Evolutionary conservation across 2,113 vertebrate species (phyloP).

Genomic region (Otis tarda): DNA sequence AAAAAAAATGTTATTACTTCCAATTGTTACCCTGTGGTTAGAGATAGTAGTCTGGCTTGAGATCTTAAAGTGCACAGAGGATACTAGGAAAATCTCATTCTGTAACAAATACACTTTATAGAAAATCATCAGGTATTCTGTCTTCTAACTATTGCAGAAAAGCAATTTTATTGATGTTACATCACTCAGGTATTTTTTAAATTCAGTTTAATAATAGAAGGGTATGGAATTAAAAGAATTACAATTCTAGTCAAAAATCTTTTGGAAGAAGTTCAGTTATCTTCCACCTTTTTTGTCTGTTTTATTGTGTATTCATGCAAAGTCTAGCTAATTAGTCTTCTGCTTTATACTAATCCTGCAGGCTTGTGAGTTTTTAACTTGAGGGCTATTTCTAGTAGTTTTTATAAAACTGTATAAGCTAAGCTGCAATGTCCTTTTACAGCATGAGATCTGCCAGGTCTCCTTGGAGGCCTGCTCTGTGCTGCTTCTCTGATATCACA

Average conservation of each 20-base stretch:
- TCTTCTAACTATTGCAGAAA: not conserved
- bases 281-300: not conserved
- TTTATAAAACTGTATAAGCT: not conserved
- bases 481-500: not conserved
- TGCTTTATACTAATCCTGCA: not conserved
- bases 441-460: not conserved
- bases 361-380: not conserved
- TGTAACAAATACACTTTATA: not conserved
- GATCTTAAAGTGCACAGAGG: not conserved
- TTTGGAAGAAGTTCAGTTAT: not conserved
- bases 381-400: not conserved
- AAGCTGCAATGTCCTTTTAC: rapidly evolving
- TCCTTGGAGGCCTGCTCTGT: not conserved
- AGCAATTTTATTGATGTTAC: not conserved
- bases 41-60: not conserved
- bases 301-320: not conserved
- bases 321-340: not conserved
- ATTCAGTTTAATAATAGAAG: not conserved
- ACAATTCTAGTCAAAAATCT: not conserved
- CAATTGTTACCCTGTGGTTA: not conserved
- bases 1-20: not conserved
- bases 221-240: not conserved
- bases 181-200: not conserved
- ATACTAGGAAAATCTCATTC: not conserved
- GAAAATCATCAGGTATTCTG: not conserved